Conservation (phyloP, 2,888 invertebrate species). For the Pogonocherus hispidulus region DNA sequence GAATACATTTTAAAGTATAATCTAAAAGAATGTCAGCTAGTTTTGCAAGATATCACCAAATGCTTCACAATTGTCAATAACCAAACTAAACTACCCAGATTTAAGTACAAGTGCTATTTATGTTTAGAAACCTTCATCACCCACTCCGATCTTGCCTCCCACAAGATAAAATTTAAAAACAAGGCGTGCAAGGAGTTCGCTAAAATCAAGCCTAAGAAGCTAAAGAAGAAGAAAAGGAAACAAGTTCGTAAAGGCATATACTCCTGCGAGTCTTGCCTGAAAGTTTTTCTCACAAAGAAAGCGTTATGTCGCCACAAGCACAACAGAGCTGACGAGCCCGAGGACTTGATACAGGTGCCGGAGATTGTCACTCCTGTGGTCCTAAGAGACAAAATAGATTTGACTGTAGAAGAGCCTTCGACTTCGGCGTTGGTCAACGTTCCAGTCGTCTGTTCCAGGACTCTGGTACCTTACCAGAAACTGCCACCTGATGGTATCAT, state of each 20-base stretch:
- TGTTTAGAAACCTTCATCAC: constrained; percentile 38
- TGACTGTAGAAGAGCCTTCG: background rate
- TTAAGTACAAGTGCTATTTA: constrained; percentile 47
- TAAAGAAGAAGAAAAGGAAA: constrained; percentile 1
- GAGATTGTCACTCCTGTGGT: constrained; percentile 1
- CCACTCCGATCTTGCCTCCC: constrained; percentile 31
- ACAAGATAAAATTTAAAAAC: constrained; percentile 37
- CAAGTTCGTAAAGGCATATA: constrained; percentile 17
- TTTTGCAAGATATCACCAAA: constrained; percentile 36
- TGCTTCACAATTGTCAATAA: constrained; percentile 35
- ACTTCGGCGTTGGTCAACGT: background rate
- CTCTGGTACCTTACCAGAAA: constrained; percentile 22
- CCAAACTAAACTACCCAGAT: constrained; percentile 39
- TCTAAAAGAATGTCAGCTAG: constrained; percentile 39
- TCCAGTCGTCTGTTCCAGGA: background rate
- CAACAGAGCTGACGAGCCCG: background rate
- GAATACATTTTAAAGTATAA: constrained; percentile 20
- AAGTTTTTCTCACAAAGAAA: constrained; percentile 37
- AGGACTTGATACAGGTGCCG: constrained; percentile 23
- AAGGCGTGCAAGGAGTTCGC: constrained; percentile 34
- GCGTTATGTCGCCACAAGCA: constrained; percentile 32
- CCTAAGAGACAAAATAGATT: background rate
- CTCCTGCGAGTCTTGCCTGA: constrained; percentile 38
- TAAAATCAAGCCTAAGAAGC: background rate
- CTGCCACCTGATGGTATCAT: constrained; percentile 27